Evolutionary conservation across 2,797 vertebrate species (phyloP), one percentile per base, ranked within the genome.

Genomic region (Acestrorhynchus altus): DNA sequence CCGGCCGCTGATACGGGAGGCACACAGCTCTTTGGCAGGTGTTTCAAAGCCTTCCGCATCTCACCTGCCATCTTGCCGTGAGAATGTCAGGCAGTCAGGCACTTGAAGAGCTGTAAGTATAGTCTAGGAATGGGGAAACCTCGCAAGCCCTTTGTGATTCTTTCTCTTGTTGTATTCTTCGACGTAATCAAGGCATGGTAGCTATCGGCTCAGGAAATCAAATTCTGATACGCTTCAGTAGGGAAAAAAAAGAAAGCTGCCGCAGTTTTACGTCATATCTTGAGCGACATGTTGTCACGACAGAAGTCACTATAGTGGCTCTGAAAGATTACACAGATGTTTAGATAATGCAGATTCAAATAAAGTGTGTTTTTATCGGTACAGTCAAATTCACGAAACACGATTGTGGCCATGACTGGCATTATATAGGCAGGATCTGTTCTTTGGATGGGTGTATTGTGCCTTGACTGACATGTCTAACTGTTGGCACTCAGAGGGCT

Each of bases 1-100:
- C 56, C 69, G 49, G 5, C 42, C 56, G 56, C 56, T 59, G 56
- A 73, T 73, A 61, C 47, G 73, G 72, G 72, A 76, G 78, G 67
- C 26, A 51, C 71, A 64, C 70, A 76, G 74, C 40, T 51, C 78
- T 68, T 76, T 84, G 77, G 83, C 85, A 88, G 84, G 85, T 84
- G 84, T 82, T 83, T 86, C 86, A 84, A 81, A 82, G 81, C 72
- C 22, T 35, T 66, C 63, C 66, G 18, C 78, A 80, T 86, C 82
- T 82, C 65, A 69, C 72, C 77, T 71, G 71, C 78, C 71, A 86
- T 86, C 84, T 82, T 69, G 22, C 72, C 81, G 80, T 82, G 56
- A 80, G 82, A 81, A 83, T 66, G 74, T 60, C 75, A 15, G 74
- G 72, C 73, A 71, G 67, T 61, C 74, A 72, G 75, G 72, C 71